These are phyloP conservation scores for Cremastobaeus sp. DNA, from an alignment of 2,888 invertebrate genomes.

Conservation along the genomic window DNA sequence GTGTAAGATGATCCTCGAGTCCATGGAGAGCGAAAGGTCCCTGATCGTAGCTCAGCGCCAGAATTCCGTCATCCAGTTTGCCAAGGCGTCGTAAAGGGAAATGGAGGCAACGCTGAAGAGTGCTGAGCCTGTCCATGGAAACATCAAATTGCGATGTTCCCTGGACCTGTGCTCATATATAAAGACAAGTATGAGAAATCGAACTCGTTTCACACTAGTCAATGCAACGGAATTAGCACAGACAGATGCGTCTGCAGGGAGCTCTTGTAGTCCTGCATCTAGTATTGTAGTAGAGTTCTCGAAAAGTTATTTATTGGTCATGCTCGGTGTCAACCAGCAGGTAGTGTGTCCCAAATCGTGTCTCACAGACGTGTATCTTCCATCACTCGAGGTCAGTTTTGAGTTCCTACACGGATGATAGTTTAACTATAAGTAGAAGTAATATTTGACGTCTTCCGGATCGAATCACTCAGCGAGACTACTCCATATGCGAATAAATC, in stretches of 20 bases:
- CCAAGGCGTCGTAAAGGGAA: conserved; percentile 82
- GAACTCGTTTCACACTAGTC: conserved; percentile 29
- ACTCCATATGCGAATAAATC: background rate
- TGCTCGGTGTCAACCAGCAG: conserved; percentile 13
- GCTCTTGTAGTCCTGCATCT: conserved; percentile 7
- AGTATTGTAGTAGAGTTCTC: conserved; percentile 30
- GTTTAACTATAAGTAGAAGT: conserved; percentile 17
- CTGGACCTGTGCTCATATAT: no score
- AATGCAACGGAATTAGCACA: conserved; percentile 13
- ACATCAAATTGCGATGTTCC: no score
- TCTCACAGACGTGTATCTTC: conserved; percentile 26
- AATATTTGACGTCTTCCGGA: conserved; percentile 32
- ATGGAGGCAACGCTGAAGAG: no score
- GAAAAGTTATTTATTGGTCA: conserved; percentile 41
- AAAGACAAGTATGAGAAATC: no score
- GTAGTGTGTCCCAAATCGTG: no score
- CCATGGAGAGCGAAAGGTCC: conserved; percentile 80
- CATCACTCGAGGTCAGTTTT: conserved; percentile 47
- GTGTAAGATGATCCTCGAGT: conserved; percentile 86
- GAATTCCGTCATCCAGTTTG: conserved; percentile 92
- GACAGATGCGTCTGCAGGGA: background rate
- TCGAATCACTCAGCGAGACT: conserved; percentile 16
- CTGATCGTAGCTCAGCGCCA: conserved; percentile 75
- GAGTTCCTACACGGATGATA: conserved; percentile 46
- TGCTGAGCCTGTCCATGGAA: no score